Evolutionary conservation across 1,140 invertebrate species (phyloP).

Genomic region (Platyscapa corneri): DNA sequence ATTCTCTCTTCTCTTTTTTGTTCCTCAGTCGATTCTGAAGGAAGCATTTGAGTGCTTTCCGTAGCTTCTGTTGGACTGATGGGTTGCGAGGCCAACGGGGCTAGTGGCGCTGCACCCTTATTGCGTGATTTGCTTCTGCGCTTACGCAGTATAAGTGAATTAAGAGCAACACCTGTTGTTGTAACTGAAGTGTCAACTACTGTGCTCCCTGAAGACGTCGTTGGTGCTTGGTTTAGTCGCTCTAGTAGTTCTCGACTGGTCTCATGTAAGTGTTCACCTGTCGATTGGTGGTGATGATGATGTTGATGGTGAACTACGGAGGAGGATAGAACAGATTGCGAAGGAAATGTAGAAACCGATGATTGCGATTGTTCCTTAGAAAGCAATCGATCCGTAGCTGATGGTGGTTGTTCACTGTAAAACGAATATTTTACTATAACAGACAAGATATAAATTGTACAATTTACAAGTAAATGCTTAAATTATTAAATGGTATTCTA

Average conservation of each 20-base stretch:
- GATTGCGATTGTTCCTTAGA: neutral
- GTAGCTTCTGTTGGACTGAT: slow-evolving; percentile 70
- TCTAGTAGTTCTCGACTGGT: slow-evolving; percentile 38
- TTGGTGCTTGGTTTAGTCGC: slow-evolving; percentile 2
- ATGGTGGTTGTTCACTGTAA: slow-evolving; percentile 37
- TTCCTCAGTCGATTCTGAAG: slow-evolving; percentile 56
- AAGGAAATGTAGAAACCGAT: neutral
- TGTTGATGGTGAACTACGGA: slow-evolving; percentile 38
- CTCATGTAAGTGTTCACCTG: slow-evolving; percentile 51
- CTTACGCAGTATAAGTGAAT: slow-evolving; percentile 80
- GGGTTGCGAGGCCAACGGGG: slow-evolving; percentile 75
- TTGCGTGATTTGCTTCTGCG: slow-evolving; percentile 82
- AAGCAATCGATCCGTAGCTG: slow-evolving; percentile 13
- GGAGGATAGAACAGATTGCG: neutral
- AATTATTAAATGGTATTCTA: too few relatives aligned
- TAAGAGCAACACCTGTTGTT: slow-evolving; percentile 71
- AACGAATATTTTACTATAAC: slow-evolving; percentile 40
- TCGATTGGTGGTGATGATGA: slow-evolving; percentile 46
- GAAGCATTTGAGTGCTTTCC: slow-evolving; percentile 70
- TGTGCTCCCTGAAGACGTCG: neutral
- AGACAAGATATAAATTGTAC: neutral
- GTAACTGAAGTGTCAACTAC: neutral
- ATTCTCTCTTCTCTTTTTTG: slow-evolving; percentile 54
- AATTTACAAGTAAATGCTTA: neutral
- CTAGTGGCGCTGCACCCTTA: slow-evolving; percentile 79